These are phyloP conservation scores for Steinernema feltiae DNA, from an alignment of 1,140 invertebrate species.

Conservation along the genomic window DNA sequence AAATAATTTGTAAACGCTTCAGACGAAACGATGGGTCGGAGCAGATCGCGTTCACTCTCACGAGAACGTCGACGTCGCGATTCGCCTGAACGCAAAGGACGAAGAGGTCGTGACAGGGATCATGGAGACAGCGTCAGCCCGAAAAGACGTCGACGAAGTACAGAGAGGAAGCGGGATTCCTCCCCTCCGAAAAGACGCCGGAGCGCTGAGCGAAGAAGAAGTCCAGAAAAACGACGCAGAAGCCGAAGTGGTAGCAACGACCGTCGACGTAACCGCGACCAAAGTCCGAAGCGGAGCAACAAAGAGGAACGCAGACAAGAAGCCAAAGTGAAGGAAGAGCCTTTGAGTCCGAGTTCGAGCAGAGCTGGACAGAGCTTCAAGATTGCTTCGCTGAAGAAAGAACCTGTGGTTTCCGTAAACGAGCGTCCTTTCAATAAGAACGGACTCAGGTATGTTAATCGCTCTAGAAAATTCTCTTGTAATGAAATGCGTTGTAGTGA, in stretches of 20 bases:
- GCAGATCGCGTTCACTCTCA: neutral
- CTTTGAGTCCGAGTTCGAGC: neutral
- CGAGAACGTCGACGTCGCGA: neutral
- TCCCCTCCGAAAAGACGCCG: neutral
- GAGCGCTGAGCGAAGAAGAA: no score
- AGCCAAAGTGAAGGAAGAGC: neutral
- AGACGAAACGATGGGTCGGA: neutral
- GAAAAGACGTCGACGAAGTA: neutral
- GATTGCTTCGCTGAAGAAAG: neutral
- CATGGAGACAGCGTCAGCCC: neutral
- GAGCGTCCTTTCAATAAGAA: neutral
- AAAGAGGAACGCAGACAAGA: neutral
- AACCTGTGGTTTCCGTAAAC: no score
- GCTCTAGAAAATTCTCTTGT: neutral
- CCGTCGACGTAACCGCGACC: neutral
- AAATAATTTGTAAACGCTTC: no score
- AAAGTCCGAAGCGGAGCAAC: neutral
- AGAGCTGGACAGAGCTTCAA: neutral
- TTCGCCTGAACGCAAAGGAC: neutral
- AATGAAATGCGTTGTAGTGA: slow-evolving; percentile 8
- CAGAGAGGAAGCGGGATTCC: neutral
- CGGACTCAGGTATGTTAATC: neutral
- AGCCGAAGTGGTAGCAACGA: neutral
- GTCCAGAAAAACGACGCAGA: neutral
- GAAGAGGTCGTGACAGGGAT: neutral